Base-by-base conservation (phyloP, 1,140 invertebrate genomes). In the Zaprionus africanus region DNA sequence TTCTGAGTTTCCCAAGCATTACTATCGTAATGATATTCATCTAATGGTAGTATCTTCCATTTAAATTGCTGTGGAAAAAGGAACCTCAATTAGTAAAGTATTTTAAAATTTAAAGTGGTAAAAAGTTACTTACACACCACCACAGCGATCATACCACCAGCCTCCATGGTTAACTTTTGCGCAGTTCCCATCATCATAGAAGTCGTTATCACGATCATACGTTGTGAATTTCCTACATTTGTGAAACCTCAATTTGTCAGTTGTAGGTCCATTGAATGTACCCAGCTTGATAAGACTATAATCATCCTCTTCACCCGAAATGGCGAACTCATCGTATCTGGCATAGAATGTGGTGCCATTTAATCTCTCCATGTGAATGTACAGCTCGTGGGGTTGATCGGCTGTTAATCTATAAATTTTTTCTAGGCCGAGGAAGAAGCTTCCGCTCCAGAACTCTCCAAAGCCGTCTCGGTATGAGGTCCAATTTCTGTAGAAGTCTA, bases 1-100 rank as follows among this genome's bases (percentile, higher is more conserved):
- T 0, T 1, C 7, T 0, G 7, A 28, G 0, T 2, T 9, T 1
- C 7, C 28, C 28, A 28, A 28, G 2, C 7, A 28, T 9, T 28
- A 7, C 28, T 28, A 1, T 9, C 7, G 7, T 0, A 0, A 28
- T 28, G 1, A 0, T 0, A 9, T 6, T 9, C 22, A 9, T 9
- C 0, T 28, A 1, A 1, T 28, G 0, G 7, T 9, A 28, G 28
- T 28, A 28, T 28, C 2, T 9, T 7, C 28, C 28, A 28, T 28
- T 28, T 28, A 28, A 9, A 28, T 28, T 28, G 1, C 28, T 28
- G 28, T 28, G 28, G 28, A 28, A 7, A 28, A 2, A 28, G 6
- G 9, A 28, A 9, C 28, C 28, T 28, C 6, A 28, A 28, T 28
- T 28, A 28, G 28, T 7, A 36, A 13, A 36, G 4, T 4, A 36